phyloP scores from a whole-genome alignment of 2,888 invertebrate species.

The Myopa tessellatipennis region DNA sequence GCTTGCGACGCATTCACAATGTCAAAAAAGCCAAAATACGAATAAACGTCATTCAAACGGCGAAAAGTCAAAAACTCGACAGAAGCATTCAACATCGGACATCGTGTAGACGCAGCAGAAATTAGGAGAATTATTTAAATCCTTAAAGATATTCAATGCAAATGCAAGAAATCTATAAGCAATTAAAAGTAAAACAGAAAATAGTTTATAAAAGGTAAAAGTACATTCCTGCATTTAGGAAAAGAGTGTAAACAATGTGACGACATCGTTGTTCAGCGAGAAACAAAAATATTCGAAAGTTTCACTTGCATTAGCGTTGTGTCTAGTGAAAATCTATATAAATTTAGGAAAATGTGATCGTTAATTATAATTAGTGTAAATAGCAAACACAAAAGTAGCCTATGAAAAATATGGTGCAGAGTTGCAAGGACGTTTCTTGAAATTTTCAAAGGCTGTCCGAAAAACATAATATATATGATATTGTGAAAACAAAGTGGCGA shows the following conservation, averaged over 20 bases:
- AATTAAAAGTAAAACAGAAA: neutral
- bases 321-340: neutral
- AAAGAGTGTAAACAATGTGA: constrained; percentile 12
- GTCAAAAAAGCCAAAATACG: neutral
- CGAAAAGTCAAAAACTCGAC: constrained; percentile 33
- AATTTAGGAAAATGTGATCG: constrained; percentile 3
- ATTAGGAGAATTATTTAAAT: too few relatives aligned
- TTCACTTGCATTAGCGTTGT: constrained; percentile 27
- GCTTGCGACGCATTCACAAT: neutral
- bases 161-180: constrained; percentile 13
- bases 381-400: too few relatives aligned
- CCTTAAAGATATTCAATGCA: constrained; percentile 21
- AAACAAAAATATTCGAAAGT: constrained; percentile 13
- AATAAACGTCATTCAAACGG: constrained; percentile 43
- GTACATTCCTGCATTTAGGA: neutral
- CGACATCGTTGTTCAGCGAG: neutral
- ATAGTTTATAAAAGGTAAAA: constrained; percentile 19
- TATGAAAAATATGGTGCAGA: neutral
- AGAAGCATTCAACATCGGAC: neutral
- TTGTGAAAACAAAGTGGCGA: constrained; percentile 4
- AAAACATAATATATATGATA: neutral
- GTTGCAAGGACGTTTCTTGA: constrained; percentile 7
- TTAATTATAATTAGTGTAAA: neutral
- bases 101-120: constrained; percentile 11
- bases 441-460: neutral